Evolutionary conservation across 1,140 invertebrate species (phyloP).

Genomic region (Metaphire vulgaris): DNA sequence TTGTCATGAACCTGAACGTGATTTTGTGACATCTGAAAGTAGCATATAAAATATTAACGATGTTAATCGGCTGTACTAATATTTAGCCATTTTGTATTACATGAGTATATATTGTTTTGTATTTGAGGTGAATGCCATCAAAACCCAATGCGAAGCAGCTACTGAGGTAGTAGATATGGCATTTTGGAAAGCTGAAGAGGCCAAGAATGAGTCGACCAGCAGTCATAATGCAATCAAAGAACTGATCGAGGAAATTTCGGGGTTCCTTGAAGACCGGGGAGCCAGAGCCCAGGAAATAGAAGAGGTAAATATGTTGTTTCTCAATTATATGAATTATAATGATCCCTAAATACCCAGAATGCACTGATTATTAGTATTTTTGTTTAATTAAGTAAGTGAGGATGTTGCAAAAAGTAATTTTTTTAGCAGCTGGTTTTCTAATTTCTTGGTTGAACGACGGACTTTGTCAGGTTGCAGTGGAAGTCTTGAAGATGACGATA

Average conservation of each 20-base stretch:
- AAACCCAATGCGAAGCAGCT: neutral
- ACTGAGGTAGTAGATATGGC: neutral
- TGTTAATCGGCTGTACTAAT: no score
- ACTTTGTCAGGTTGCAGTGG: conserved; percentile 49
- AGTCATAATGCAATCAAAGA: neutral
- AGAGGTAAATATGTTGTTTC: no score
- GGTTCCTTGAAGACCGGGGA: neutral
- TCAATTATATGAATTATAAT: no score
- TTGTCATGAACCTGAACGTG: no score
- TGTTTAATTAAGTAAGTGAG: no score
- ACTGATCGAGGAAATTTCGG: neutral
- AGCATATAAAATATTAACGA: no score
- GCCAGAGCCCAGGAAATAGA: neutral
- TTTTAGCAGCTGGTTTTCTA: no score
- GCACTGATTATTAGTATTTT: no score
- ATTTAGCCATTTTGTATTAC: neutral
- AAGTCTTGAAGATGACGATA: conserved; percentile 60
- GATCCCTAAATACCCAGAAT: no score
- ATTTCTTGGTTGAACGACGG: no score
- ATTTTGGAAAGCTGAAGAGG: neutral
- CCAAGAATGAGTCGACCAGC: neutral
- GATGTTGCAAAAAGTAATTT: no score
- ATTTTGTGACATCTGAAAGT: no score
- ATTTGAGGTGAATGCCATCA: neutral
- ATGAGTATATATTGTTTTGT: neutral